These are phyloP conservation scores for Catagonus wagneri DNA, from an alignment of 2,113 vertebrate species.

Conservation along the genomic window DNA sequence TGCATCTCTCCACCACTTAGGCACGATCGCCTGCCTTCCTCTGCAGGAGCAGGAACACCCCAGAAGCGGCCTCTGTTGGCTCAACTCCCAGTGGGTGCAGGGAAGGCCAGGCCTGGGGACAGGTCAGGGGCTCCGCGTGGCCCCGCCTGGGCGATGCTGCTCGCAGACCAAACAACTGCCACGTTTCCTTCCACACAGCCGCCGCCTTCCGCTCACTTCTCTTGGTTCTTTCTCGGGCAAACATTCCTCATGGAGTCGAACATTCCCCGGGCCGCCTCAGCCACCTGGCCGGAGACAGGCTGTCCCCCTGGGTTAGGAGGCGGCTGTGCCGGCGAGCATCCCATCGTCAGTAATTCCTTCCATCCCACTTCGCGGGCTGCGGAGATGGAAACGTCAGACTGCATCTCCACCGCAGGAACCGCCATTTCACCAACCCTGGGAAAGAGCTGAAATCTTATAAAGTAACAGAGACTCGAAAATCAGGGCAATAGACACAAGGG, in stretches of 20 bases:
- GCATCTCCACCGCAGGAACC: neutral
- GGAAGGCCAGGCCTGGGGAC: accelerated
- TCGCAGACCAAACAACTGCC: accelerated
- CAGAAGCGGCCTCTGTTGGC: accelerated
- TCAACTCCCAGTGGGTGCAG: accelerated
- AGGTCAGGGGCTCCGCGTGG: accelerated
- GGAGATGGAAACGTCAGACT: accelerated
- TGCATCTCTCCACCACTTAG: neutral
- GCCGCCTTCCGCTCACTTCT: neutral
- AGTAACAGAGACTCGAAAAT: neutral
- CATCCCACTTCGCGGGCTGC: neutral
- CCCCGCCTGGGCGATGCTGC: accelerated
- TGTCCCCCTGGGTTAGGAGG: neutral
- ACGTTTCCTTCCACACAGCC: accelerated
- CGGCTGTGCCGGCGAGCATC: accelerated
- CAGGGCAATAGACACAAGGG: too few species aligned
- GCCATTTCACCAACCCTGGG: neutral
- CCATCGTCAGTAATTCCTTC: accelerated
- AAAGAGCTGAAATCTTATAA: neutral
- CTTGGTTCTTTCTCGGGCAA: neutral
- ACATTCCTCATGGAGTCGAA: accelerated
- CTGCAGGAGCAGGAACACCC: accelerated
- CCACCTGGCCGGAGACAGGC: accelerated
- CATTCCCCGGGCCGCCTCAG: neutral
- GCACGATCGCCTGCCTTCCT: too few species aligned